Percentiles rank a stretch among this genome's conserved stretches.
Evolutionary conservation across 2,113 vertebrate genomes (phyloP).

Genomic region (Cathartes aura): DNA sequence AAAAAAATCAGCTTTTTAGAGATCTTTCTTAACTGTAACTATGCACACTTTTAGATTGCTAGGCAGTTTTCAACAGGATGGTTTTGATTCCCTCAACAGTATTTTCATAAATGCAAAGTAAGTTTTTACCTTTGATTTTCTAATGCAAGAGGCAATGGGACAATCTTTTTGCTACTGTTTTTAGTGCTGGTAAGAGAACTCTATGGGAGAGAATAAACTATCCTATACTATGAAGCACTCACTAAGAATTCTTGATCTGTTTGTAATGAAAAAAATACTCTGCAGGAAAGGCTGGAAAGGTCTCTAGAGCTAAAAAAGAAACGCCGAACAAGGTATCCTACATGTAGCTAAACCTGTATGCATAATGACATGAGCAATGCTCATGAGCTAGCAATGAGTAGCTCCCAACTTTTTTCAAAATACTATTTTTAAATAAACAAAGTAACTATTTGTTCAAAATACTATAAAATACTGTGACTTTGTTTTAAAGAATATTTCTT

Average conservation of each 20-base stretch:
- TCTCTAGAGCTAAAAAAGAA: not conserved
- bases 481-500: not conserved
- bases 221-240: not conserved
- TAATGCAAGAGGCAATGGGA: not conserved
- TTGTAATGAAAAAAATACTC: not conserved
- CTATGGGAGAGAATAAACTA: not conserved
- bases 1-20: not conserved
- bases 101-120: not conserved
- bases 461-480: not conserved
- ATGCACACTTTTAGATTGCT: not conserved
- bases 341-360: not conserved
- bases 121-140: not conserved
- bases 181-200: not conserved
- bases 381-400: not conserved
- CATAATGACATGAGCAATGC: not conserved
- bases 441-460: not conserved
- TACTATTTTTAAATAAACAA: not conserved
- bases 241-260: not conserved
- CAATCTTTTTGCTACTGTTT: not conserved
- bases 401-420: not conserved
- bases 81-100: not conserved
- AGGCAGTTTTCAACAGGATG: not conserved
- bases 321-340: not conserved
- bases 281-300: not conserved
- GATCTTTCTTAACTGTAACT: not conserved